Evolutionary conservation across 2,888 invertebrate genomes (phyloP), one percentile per base, ranked within the genome.

Genomic region (Parnassius apollo): DNA sequence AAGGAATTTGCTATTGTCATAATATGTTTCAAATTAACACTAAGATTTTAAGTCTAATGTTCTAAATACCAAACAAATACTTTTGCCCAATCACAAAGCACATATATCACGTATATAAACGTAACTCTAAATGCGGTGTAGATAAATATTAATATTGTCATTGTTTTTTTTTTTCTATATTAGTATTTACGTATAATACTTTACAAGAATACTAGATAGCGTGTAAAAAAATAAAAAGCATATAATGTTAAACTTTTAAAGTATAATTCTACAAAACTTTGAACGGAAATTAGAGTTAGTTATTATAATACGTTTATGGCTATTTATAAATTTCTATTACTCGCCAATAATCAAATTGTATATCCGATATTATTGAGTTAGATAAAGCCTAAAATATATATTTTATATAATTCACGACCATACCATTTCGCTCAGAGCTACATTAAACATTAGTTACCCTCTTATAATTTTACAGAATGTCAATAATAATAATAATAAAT

Each of bases 141-240:
- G 85, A 86, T 88, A 85, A 75, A 80, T 83, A 86, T 85, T 88
- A 91, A 90, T 91, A 91, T 91, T 91, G 91, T 91, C 91, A 90
- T 88, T 86, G 71, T 77, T 76, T 73, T 83, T 85, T 85, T 86
- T 85, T 86, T 35, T 85, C 86, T 86, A 83, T 83, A 85, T 76
- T 83, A 83, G 82, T 85, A 82, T 85, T 82, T 84, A 81, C 82
- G 73, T 83, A 87, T 85, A 77, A 78, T 83, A 86, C 79, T 83
- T 86, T 85, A 89, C 84, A 89, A 85, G 74, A 78, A 78, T 77
- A 76, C 85, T 87, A 86, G 76, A 80, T 75, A 77, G 80, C 78
- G 76, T 77, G 79, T 80, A 76, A 82, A 78, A 80, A 80, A 74
- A 80, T 74, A 77, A 76, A 81, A 75, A 77, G 67, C 76, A 74